These are phyloP conservation scores for fruit fly (Drosophila melanogaster) DNA, from an alignment of 1,140 invertebrate species.

Conservation along the genomic window DNA sequence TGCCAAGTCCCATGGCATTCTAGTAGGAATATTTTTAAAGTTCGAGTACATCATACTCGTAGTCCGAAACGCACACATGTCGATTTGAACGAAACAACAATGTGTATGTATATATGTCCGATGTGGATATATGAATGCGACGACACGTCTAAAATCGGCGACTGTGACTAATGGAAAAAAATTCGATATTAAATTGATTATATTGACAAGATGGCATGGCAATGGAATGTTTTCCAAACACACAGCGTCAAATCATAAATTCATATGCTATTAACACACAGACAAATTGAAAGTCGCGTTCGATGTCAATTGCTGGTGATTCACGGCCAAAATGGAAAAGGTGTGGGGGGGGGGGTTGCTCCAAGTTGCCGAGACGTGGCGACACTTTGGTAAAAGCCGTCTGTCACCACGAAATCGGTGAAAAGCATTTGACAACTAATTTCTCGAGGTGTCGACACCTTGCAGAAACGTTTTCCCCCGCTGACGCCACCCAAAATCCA, in stretches of 20 bases:
- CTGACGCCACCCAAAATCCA: background rate
- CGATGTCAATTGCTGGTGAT: conserved; percentile 42
- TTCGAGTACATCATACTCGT: conserved; percentile 24
- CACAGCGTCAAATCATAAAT: conserved; percentile 49
- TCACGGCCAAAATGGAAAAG: conserved; percentile 17
- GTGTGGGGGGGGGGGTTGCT: background rate
- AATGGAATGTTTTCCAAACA: background rate
- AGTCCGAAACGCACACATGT: conserved; percentile 10
- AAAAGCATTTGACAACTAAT: conserved; percentile 76
- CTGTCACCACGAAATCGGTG: conserved; percentile 63
- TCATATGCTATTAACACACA: conserved; percentile 60
- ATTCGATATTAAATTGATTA: conserved; percentile 80
- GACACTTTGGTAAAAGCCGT: conserved; percentile 68
- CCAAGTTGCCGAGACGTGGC: conserved; percentile 15
- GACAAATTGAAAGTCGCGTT: conserved; percentile 30
- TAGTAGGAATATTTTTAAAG: conserved; percentile 15
- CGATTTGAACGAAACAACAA: background rate
- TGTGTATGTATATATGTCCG: conserved; percentile 22
- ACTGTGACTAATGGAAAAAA: conserved; percentile 80
- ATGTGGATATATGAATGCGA: conserved; percentile 12
- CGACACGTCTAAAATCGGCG: conserved; percentile 63
- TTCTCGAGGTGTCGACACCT: conserved; percentile 73
- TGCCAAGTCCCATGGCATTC: too few relatives aligned
- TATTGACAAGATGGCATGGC: conserved; percentile 63
- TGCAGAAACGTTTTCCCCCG: conserved; percentile 33